Conservation (phyloP, 2,888 invertebrate genomes). For the Euclidia mi region DNA sequence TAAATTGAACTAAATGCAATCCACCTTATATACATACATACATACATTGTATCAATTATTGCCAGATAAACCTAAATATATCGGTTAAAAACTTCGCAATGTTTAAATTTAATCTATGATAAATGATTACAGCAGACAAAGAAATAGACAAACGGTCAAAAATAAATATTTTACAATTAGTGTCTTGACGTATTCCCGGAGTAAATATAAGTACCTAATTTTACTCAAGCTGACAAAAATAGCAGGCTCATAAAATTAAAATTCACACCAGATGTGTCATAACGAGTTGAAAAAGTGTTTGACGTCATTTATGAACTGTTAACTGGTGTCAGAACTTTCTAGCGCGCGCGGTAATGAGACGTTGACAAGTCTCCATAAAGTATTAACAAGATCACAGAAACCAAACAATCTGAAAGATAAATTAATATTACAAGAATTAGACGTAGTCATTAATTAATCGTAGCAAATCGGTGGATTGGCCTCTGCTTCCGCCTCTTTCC, state of each 20-base stretch:
- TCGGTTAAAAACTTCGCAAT: no score
- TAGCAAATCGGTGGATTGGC: constrained; percentile 53
- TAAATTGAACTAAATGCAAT: no score
- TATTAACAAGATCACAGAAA: neutral
- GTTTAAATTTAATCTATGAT: no score
- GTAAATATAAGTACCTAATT: constrained; percentile 22
- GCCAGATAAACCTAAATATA: no score
- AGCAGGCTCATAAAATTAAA: constrained; percentile 35
- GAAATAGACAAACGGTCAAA: no score
- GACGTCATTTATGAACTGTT: constrained; percentile 40
- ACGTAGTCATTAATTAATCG: constrained; percentile 49
- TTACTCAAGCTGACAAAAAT: constrained; percentile 27
- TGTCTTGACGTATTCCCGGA: neutral
- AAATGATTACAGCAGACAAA: no score
- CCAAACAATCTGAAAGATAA: constrained; percentile 4
- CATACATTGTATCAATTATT: no score
- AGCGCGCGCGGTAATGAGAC: neutral
- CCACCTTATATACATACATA: no score
- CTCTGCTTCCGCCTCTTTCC: constrained; percentile 46
- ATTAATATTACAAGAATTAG: constrained; percentile 29
- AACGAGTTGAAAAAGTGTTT: constrained; percentile 22
- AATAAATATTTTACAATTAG: no score
- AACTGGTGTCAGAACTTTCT: constrained; percentile 4
- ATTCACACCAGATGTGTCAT: constrained; percentile 22
- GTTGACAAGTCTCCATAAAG: neutral